These are phyloP conservation scores for Papilio elwesi DNA, from an alignment of 2,888 invertebrate genomes.

Conservation along the genomic window DNA sequence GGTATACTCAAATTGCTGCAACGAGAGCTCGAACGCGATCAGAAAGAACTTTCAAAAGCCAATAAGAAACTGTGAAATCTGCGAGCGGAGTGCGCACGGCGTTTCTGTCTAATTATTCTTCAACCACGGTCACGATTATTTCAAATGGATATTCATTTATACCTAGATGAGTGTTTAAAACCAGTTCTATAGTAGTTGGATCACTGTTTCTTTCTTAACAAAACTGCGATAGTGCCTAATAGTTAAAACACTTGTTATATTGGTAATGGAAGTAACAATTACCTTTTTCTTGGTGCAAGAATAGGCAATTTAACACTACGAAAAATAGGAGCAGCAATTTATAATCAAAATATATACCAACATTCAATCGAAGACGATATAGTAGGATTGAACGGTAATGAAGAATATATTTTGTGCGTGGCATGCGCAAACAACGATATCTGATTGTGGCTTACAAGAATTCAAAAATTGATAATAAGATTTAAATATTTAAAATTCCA, in stretches of 20 bases:
- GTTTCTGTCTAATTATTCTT: slow-evolving; percentile 75
- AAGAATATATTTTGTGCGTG: slow-evolving; percentile 12
- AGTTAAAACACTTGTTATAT: slow-evolving; percentile 38
- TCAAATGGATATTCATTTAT: slow-evolving; percentile 53
- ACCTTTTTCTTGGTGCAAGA: background rate
- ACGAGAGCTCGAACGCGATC: slow-evolving; percentile 53
- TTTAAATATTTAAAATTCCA: slow-evolving; percentile 66
- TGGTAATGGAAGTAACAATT: slow-evolving; percentile 13
- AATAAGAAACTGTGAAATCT: slow-evolving; percentile 77
- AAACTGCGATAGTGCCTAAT: slow-evolving; percentile 41
- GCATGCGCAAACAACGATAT: background rate
- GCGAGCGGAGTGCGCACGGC: slow-evolving; percentile 59
- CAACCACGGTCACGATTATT: slow-evolving; percentile 73
- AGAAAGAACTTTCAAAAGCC: slow-evolving; percentile 77
- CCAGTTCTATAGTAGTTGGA: slow-evolving; percentile 49
- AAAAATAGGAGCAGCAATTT: background rate
- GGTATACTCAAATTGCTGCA: slow-evolving; percentile 58
- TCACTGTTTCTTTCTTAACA: slow-evolving; percentile 46
- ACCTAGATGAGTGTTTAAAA: slow-evolving; percentile 51
- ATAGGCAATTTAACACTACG: background rate
- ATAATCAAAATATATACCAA: background rate
- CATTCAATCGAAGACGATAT: background rate
- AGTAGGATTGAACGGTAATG: background rate
- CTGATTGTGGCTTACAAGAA: background rate
- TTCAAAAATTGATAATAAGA: slow-evolving; percentile 47